Percentiles rank a stretch among this genome's conserved stretches.
phyloP scores from a whole-genome alignment of 2,113 vertebrate species.

The Triplophysa tibetana region DNA sequence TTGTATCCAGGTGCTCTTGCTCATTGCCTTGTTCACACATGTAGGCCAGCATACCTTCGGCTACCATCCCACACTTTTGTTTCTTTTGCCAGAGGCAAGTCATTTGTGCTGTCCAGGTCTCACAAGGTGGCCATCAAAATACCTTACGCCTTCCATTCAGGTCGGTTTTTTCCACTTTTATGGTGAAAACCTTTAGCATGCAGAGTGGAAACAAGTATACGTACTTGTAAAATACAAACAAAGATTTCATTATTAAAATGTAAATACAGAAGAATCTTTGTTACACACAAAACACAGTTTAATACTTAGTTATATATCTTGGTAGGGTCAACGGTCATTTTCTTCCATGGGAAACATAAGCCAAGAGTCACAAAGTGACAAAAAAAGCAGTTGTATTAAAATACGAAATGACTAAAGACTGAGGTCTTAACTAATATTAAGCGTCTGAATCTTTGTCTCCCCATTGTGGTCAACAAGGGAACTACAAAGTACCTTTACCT shows the following conservation, averaged over 20 bases:
- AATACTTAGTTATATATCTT: neutral
- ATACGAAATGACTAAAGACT: no score
- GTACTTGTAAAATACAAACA: no score
- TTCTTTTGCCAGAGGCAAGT: slow-evolving; percentile 29
- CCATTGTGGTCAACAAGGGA: slow-evolving; percentile 30
- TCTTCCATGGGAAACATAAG: no score
- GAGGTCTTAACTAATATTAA: neutral
- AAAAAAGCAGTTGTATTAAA: no score
- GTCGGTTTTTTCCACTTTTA: neutral
- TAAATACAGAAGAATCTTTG: no score
- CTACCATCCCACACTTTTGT: slow-evolving; percentile 7
- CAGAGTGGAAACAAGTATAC: neutral
- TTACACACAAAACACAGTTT: no score
- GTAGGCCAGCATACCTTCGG: slow-evolving; percentile 49
- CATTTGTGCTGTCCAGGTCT: slow-evolving; percentile 35
- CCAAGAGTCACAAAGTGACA: neutral
- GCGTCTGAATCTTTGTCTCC: slow-evolving; percentile 35
- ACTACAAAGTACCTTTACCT: slow-evolving; percentile 3
- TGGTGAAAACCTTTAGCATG: neutral
- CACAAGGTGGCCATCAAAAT: slow-evolving; percentile 41
- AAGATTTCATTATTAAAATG: no score
- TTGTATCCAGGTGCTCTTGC: slow-evolving; percentile 40
- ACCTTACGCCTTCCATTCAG: slow-evolving; percentile 27
- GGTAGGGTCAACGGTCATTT: neutral
- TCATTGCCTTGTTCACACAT: slow-evolving; percentile 48